Evolutionary conservation across 2,888 invertebrate genomes (phyloP).

Genomic region (Lymantria dispar): DNA sequence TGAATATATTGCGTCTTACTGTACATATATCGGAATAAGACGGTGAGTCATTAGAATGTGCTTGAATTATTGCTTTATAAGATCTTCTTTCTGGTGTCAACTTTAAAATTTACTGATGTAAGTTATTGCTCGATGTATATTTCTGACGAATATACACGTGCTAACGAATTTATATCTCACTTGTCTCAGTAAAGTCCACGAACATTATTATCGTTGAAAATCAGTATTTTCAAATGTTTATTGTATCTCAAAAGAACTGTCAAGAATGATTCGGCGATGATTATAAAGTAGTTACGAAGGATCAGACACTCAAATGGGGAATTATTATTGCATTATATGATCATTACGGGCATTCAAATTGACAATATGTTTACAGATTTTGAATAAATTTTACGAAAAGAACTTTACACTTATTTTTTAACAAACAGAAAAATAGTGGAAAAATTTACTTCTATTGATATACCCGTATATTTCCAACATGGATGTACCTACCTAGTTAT

Average conservation of each 20-base stretch:
- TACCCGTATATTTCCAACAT: too few species aligned
- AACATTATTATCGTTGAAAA: conserved; percentile 65
- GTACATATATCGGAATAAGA: conserved; percentile 36
- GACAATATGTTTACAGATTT: too few species aligned
- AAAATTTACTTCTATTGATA: too few species aligned
- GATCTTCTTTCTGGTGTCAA: conserved; percentile 80
- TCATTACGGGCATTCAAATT: too few species aligned
- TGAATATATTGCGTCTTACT: conserved; percentile 22
- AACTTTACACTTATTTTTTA: too few species aligned
- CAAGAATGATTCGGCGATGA: conserved; percentile 60
- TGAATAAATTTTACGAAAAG: too few species aligned
- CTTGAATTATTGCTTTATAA: conserved; percentile 72
- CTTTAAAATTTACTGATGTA: conserved; percentile 78
- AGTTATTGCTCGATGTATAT: conserved; percentile 68
- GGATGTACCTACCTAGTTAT: too few species aligned
- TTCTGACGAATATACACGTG: conserved; percentile 74
- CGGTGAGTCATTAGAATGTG: conserved; percentile 59
- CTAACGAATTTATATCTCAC: conserved; percentile 75
- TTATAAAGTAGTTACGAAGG: conserved; percentile 57
- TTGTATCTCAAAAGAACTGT: conserved; percentile 62
- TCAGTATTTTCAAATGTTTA: conserved; percentile 73
- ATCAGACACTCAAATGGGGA: conserved; percentile 29
- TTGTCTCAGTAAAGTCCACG: conserved; percentile 66
- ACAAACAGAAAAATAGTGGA: too few species aligned
- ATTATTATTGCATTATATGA: too few species aligned